A percentile compares a stretch with the other conserved stretches of the same genome.
These are phyloP conservation scores for Isurus oxyrinchus DNA, from an alignment of 2,113 vertebrate genomes.

Conservation along the genomic window DNA sequence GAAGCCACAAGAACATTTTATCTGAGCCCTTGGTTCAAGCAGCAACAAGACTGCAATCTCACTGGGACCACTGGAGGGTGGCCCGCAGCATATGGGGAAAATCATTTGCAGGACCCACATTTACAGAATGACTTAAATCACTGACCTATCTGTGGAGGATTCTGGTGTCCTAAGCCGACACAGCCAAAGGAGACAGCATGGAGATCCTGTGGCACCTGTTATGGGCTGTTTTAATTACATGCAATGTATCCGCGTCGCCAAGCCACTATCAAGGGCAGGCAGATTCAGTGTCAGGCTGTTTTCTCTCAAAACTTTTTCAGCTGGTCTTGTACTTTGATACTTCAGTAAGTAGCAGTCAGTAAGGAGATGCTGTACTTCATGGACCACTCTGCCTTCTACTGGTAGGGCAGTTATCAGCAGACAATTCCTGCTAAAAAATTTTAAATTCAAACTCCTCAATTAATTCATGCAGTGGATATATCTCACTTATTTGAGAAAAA, in stretches of 20 bases:
- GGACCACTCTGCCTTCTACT: constrained; percentile 29
- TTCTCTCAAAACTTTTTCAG: not conserved
- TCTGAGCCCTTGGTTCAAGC: not conserved
- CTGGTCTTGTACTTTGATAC: not conserved
- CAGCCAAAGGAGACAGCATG: not conserved
- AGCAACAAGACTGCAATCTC: not conserved
- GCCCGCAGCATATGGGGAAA: not conserved
- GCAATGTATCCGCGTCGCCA: not conserved
- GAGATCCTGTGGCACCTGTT: not conserved
- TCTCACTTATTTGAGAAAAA: not conserved
- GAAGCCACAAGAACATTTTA: not conserved
- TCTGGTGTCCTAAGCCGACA: not conserved
- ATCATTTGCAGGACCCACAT: not conserved
- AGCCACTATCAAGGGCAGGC: no score
- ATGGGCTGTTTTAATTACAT: not conserved
- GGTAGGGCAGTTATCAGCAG: constrained; percentile 16
- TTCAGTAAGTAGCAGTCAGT: not conserved
- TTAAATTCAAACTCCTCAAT: not conserved
- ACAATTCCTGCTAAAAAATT: not conserved
- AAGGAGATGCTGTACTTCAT: not conserved
- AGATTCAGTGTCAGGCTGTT: not conserved
- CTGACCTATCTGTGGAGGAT: not conserved
- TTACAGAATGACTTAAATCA: not conserved
- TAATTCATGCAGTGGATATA: not conserved
- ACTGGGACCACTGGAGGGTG: not conserved